Evolutionary conservation across 2,113 vertebrate species (phyloP).

Genomic region (Agelaius tricolor): DNA sequence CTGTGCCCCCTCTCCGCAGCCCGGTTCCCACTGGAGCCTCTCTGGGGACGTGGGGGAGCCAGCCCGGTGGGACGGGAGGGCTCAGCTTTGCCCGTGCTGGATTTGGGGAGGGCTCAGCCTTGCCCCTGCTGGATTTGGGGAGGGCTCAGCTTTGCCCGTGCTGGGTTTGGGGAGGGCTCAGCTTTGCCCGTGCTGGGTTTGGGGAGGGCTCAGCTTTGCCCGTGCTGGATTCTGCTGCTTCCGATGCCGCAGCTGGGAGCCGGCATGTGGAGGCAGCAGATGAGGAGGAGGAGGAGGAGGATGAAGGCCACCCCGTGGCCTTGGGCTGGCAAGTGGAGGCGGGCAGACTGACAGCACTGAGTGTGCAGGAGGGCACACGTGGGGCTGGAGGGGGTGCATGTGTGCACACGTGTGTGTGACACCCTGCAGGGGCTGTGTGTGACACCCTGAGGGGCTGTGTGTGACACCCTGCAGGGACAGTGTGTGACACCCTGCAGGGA

Average conservation of each 20-base stretch:
- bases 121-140: no score
- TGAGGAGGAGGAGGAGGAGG: neutral
- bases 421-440: no score
- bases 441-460: no score
- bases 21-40: neutral
- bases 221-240: neutral
- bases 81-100: accelerated
- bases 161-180: no score
- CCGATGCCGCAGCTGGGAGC: neutral
- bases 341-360: neutral
- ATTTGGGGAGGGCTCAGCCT: no score
- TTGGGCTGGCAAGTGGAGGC: neutral
- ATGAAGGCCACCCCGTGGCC: neutral
- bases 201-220: no score
- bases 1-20: conserved; percentile 39
- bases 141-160: no score
- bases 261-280: neutral
- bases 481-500: no score
- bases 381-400: accelerated
- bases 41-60: neutral
- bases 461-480: no score
- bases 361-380: no score
- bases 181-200: no score
- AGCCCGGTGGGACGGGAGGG: accelerated
- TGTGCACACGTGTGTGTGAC: neutral